These are phyloP conservation scores for Drosophila prosaltans DNA, from an alignment of 1,140 invertebrate genomes.

Conservation along the genomic window DNA sequence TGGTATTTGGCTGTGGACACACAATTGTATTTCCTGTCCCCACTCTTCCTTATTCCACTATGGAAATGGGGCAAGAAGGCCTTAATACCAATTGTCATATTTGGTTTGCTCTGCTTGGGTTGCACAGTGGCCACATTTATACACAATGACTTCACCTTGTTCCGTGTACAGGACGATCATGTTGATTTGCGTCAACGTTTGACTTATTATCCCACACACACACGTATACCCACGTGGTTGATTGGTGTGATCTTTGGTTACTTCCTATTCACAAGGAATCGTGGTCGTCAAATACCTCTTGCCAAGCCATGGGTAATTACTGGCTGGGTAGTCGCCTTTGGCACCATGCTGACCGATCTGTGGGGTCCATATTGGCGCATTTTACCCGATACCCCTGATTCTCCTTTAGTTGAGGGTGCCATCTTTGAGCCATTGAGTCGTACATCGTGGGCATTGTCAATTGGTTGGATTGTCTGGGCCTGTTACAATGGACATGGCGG, in stretches of 20 bases:
- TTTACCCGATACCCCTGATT: constrained; percentile 84
- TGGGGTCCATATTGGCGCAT: constrained; percentile 86
- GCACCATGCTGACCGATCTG: constrained; percentile 83
- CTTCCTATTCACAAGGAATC: constrained; percentile 78
- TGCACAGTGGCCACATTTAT: constrained; percentile 87
- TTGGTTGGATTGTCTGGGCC: constrained; percentile 89
- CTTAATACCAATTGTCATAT: constrained; percentile 84
- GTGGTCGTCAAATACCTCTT: constrained; percentile 72
- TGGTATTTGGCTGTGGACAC: constrained; percentile 96
- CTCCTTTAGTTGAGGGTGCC: constrained; percentile 87
- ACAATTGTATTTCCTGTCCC: constrained; percentile 91
- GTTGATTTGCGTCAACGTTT: constrained; percentile 80
- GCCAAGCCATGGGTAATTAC: constrained; percentile 61
- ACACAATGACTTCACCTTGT: constrained; percentile 84
- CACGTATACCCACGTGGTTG: constrained; percentile 84
- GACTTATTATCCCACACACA: constrained; percentile 82
- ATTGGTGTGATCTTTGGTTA: constrained; percentile 86
- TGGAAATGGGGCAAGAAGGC: constrained; percentile 87
- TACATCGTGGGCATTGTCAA: constrained; percentile 86
- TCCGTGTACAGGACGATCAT: constrained; percentile 75
- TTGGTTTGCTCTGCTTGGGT: constrained; percentile 85
- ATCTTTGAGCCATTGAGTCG: constrained; percentile 87
- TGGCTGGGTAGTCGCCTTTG: constrained; percentile 83
- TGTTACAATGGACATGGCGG: constrained; percentile 89
- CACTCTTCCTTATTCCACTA: constrained; percentile 89